Base-by-base conservation (phyloP, 2,797 vertebrate genomes). In the Psittacula echo region DNA sequence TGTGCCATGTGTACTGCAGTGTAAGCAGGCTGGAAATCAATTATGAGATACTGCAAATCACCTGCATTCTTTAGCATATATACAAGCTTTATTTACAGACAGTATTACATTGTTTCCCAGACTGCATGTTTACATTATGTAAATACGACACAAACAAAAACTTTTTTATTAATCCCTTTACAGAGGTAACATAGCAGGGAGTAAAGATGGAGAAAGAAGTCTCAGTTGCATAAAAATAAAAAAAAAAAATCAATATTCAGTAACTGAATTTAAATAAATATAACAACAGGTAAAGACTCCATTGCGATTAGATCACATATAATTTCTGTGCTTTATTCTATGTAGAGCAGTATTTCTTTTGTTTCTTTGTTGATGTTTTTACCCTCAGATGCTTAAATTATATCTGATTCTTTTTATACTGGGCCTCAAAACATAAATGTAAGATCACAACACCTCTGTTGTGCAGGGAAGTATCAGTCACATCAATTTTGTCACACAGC, bases 261-360 rank as follows among this genome's bases (percentile, higher is more conserved):
- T 45, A 93, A 64, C 24, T 74, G 4, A 78, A 82, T 87, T 85
- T 81, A 68, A 80, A 94, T 90, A 82, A 89, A 73, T 24, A 83
- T 83, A 85, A 22, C 21, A 58, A 47, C 54, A 68, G 19, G 16
- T 42, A 76, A 86, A 86, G 3, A 44, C 24, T 5, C 9, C 51
- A 8, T 26, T 82, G 15, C 79, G 44, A 53, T 73, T 82, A 82
- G 37, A 51, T 76, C 44, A 64, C 9, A 53, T 51, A 71, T 27
- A 1, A 47, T 74, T 90, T 85, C 26, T 45, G 8, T 65, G 7
- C 16, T 79, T 92, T 87, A 47, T 56, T 73, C 32, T 78, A 8
- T 45, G 5, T 34, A 30, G 10, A 39, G 8, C 3, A 27, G 9
- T 71, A 67, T 68, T 93, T 20, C 4, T 72, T 94, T 68, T 79